These are phyloP conservation scores for Pteropus rufus DNA, from an alignment of 2,797 vertebrate species.

Conservation along the genomic window DNA sequence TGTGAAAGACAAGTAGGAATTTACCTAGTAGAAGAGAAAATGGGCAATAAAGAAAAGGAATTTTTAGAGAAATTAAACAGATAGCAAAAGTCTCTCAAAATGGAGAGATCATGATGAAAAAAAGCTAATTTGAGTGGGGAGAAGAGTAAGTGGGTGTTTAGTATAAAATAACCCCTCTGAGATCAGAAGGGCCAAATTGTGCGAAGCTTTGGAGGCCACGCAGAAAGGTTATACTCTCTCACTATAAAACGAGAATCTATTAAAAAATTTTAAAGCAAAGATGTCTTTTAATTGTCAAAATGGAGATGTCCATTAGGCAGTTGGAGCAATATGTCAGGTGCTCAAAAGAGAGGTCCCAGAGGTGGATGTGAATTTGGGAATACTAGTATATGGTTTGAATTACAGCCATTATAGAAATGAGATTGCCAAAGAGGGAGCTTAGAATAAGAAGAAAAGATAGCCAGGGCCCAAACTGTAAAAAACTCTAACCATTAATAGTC, in stretches of 20 bases:
- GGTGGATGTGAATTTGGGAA: neutral
- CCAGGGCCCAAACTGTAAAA: neutral
- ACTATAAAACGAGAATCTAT: neutral
- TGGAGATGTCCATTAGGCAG: neutral
- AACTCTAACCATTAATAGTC: neutral
- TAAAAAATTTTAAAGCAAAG: neutral
- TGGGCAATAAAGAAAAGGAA: neutral
- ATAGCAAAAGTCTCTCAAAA: neutral
- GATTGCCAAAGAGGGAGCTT: neutral
- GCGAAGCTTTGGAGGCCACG: neutral
- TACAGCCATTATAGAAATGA: neutral
- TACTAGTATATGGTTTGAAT: neutral
- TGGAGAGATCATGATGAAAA: neutral
- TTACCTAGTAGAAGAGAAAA: neutral
- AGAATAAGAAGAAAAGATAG: neutral
- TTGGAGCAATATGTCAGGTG: neutral
- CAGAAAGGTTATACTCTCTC: neutral
- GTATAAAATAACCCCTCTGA: neutral
- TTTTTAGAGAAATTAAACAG: neutral
- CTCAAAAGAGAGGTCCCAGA: neutral
- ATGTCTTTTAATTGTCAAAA: neutral
- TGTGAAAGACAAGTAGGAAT: neutral
- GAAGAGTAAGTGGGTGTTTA: neutral
- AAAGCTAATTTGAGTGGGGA: neutral
- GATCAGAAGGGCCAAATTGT: neutral